Percentiles rank a stretch among this genome's conserved stretches.
phyloP scores from a whole-genome alignment of 2,113 vertebrate genomes.

The Bufo bufo region DNA sequence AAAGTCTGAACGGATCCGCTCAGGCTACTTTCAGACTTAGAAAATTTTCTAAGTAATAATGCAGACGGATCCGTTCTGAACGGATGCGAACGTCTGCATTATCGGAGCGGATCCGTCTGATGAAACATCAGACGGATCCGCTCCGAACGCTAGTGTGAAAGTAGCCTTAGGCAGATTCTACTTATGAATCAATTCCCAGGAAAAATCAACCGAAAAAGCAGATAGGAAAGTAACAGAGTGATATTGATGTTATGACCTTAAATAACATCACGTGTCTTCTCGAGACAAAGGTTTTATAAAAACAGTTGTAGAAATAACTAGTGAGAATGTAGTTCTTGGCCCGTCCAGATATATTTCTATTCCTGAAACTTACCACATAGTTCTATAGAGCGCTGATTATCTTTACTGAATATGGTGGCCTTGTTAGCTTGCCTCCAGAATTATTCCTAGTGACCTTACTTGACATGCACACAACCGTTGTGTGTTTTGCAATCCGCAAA shows the following conservation, averaged over 20 bases:
- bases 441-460: slow-evolving; percentile 6
- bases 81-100: too few species aligned
- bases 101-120: too few species aligned
- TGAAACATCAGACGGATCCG: too few species aligned
- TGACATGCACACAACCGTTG: not conserved
- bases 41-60: too few species aligned
- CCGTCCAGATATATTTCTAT: slow-evolving; percentile 25
- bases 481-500: too few species aligned
- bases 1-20: too few species aligned
- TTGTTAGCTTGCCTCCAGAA: slow-evolving; percentile 24
- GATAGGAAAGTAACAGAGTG: not conserved
- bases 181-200: not conserved
- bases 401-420: slow-evolving; percentile 28
- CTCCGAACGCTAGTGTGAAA: too few species aligned
- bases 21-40: too few species aligned
- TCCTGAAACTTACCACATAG: not conserved
- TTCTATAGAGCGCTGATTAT: slow-evolving; percentile 1
- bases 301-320: slow-evolving; percentile 39
- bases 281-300: slow-evolving; percentile 29
- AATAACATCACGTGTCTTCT: slow-evolving; percentile 18
- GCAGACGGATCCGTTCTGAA: too few species aligned
- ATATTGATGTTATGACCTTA: not conserved
- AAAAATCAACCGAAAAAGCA: not conserved
- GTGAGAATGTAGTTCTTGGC: slow-evolving; percentile 26
- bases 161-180: too few species aligned